Percentiles rank a stretch among this genome's conserved stretches.
Conservation (phyloP, 2,113 vertebrate species). For the Myxocyprinus asiaticus region DNA sequence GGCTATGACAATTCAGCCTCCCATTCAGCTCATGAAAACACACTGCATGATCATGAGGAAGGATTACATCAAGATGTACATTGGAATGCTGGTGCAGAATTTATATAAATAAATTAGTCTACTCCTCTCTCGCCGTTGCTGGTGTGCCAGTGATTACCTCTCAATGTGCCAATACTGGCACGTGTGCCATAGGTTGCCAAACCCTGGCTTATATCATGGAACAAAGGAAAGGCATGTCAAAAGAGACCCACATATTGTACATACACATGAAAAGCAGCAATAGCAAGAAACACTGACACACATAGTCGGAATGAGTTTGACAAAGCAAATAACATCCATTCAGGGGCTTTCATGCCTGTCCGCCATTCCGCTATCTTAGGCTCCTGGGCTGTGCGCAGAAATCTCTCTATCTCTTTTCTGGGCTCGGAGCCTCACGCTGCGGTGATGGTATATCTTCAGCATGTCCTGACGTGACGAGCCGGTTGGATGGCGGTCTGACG, state of each 20-base stretch:
- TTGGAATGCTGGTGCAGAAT: too few species aligned
- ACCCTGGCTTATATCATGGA: neutral
- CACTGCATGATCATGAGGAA: too few species aligned
- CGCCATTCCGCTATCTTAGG: conserved; percentile 23
- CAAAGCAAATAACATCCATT: conserved; percentile 39
- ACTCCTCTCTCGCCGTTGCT: too few species aligned
- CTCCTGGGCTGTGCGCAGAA: conserved; percentile 1
- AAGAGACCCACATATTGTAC: neutral
- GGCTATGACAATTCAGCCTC: too few species aligned
- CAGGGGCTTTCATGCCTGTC: conserved; percentile 38
- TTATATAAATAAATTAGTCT: too few species aligned
- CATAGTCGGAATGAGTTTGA: conserved; percentile 40
- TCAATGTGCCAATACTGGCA: too few species aligned
- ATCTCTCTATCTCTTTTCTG: conserved; percentile 9
- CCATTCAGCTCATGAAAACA: too few species aligned
- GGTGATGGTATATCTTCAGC: conserved; percentile 59
- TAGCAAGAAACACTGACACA: conserved; percentile 9
- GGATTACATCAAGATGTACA: too few species aligned
- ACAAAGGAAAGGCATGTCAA: conserved; percentile 21
- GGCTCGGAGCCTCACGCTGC: conserved; percentile 2
- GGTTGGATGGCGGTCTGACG: conserved; percentile 29
- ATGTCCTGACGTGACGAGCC: conserved; percentile 46
- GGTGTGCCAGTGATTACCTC: too few species aligned
- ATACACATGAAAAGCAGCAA: neutral
- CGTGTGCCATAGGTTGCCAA: too few species aligned